phyloP scores from a whole-genome alignment of 2,113 vertebrate species.

The Gnathonemus longibarbis region DNA sequence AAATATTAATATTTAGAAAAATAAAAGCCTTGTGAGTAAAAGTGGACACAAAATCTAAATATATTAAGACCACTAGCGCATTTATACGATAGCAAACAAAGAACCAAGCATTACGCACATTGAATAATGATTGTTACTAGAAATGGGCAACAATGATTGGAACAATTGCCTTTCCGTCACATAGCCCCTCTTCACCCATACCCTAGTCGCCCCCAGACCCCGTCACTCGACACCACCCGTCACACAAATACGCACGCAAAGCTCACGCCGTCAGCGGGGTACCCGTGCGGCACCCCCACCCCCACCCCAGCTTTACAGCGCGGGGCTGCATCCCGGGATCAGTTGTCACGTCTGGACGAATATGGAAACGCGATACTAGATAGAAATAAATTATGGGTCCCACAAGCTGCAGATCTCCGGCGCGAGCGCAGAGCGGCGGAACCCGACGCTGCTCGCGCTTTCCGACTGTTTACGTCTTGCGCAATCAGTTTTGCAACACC shows the following conservation, averaged over 20 bases:
- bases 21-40: neutral
- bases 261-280: neutral
- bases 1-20: neutral
- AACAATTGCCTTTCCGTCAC: neutral
- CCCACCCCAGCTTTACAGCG: neutral
- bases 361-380: constrained; percentile 1
- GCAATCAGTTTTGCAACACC: neutral
- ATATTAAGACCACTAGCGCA: neutral
- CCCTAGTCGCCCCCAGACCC: neutral
- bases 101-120: neutral
- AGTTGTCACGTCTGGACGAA: neutral
- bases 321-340: neutral
- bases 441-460: neutral
- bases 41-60: neutral
- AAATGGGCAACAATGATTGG: neutral
- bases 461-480: neutral
- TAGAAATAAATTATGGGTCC: constrained; percentile 18
- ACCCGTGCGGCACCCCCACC: neutral
- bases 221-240: neutral
- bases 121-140: neutral
- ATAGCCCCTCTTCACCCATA: neutral
- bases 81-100: neutral
- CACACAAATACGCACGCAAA: neutral
- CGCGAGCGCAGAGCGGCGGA: neutral
- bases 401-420: neutral